phyloP scores from a whole-genome alignment of 64 coral and sea anemone species.

The Dendronephthya gigantea region DNA sequence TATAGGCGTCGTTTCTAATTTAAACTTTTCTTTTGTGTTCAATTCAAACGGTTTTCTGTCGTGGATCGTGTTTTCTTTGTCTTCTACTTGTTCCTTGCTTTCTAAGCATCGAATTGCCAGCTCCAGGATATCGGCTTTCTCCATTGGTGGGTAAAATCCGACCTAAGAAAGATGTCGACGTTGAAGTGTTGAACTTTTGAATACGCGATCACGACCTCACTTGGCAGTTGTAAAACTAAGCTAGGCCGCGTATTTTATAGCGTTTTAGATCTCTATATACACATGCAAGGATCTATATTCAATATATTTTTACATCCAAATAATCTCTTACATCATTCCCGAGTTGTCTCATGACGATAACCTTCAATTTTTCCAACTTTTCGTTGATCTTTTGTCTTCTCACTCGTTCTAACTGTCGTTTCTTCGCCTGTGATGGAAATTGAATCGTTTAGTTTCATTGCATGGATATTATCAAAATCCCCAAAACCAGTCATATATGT shows the following conservation, averaged over 20 bases:
- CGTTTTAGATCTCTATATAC: too few species aligned
- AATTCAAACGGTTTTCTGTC: background rate
- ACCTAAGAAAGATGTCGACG: background rate
- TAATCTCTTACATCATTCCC: background rate
- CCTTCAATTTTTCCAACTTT: background rate
- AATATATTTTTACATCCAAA: background rate
- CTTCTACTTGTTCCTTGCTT: background rate
- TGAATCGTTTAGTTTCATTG: background rate
- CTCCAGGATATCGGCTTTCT: slow-evolving; percentile 12
- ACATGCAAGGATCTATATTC: too few species aligned
- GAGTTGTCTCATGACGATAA: background rate
- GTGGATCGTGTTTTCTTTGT: background rate
- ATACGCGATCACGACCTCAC: too few species aligned
- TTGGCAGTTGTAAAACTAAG: too few species aligned
- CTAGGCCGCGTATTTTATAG: too few species aligned
- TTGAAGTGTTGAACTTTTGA: background rate
- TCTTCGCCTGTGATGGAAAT: background rate
- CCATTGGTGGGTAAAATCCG: slow-evolving; percentile 12
- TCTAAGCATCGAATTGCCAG: slow-evolving; percentile 4
- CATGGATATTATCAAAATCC: too few species aligned
- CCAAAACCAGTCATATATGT: too few species aligned
- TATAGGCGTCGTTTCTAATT: background rate
- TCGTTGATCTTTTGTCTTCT: background rate
- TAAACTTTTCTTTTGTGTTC: background rate
- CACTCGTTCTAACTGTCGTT: background rate